These are phyloP conservation scores for Pleuronectes platessa DNA, from an alignment of 2,113 vertebrate genomes.

Conservation along the genomic window DNA sequence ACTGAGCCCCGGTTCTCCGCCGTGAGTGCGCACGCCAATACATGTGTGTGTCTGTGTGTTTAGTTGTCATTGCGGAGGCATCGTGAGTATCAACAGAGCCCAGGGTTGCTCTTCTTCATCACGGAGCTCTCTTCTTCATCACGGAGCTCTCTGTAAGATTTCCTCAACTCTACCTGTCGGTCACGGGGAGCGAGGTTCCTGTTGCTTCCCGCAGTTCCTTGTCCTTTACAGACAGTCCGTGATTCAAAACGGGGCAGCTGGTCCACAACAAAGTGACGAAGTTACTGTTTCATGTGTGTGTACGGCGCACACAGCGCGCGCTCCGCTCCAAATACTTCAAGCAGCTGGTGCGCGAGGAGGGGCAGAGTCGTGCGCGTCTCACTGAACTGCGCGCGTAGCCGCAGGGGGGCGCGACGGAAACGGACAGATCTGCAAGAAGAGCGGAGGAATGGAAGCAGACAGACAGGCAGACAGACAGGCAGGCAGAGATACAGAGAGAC, in stretches of 20 bases:
- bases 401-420: background rate
- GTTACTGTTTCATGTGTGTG: background rate
- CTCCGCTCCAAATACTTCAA: background rate
- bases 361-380: constrained; percentile 7
- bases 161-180: background rate
- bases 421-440: background rate
- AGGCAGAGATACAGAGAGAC: background rate
- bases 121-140: background rate
- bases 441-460: background rate
- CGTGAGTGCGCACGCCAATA: constrained; percentile 2
- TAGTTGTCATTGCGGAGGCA: constrained; percentile 9
- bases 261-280: background rate
- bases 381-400: constrained; percentile 7
- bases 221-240: background rate
- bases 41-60: background rate
- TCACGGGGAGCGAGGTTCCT: background rate
- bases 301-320: background rate
- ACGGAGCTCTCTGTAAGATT: background rate
- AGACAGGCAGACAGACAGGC: background rate
- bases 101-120: background rate
- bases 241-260: background rate
- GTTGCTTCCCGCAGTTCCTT: no score
- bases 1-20: background rate
- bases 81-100: background rate
- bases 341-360: constrained; percentile 10